These are phyloP conservation scores for Pantherophis vulpinus DNA, from an alignment of 2,797 vertebrate genomes.

Conservation along the genomic window DNA sequence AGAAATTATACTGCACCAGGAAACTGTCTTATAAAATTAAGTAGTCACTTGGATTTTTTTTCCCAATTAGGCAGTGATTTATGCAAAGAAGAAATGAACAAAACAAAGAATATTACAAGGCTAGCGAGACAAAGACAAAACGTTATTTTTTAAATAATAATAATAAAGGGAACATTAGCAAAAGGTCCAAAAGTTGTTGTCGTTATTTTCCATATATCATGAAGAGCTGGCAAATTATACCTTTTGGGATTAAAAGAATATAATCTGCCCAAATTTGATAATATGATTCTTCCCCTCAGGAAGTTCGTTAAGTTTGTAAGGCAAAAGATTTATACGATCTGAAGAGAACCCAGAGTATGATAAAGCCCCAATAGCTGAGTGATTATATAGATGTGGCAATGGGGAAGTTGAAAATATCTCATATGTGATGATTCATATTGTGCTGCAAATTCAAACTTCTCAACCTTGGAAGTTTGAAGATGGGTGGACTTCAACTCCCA, in stretches of 20 bases:
- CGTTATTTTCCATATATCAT: not conserved
- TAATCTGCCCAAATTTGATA: not conserved
- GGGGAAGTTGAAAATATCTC: not conserved
- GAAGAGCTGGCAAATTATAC: not conserved
- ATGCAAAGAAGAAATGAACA: not conserved
- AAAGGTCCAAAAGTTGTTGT: not conserved
- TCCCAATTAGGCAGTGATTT: not conserved
- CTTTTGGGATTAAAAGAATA: not conserved
- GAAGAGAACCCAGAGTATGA: not conserved
- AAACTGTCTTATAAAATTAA: not conserved
- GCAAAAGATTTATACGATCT: not conserved
- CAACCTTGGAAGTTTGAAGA: no score
- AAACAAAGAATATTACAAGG: not conserved
- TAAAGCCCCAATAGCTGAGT: not conserved
- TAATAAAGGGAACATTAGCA: not conserved
- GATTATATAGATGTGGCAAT: not conserved
- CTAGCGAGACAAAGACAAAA: not conserved
- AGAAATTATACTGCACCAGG: not conserved
- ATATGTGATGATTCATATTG: not conserved
- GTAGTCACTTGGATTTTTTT: not conserved
- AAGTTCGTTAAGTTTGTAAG: not conserved
- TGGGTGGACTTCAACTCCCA: no score
- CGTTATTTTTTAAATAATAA: not conserved
- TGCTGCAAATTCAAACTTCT: not conserved
- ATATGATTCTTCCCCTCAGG: not conserved